Conservation (phyloP, 2,888 invertebrate species). For the Caenorhabditis zanzibari region DNA sequence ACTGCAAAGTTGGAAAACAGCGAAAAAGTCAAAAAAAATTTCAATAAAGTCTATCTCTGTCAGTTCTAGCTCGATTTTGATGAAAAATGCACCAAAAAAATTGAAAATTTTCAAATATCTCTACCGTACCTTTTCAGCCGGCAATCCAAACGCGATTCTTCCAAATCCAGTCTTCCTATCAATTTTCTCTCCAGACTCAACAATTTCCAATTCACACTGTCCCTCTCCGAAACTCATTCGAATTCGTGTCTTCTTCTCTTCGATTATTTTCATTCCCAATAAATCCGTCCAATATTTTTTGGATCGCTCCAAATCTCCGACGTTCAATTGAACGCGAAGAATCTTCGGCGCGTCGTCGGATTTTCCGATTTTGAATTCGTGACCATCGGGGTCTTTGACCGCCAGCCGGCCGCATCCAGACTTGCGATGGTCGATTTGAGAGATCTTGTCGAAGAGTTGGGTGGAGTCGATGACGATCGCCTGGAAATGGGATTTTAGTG, state of each 20-base stretch:
- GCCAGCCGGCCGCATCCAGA: constrained; percentile 84
- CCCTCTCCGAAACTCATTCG: constrained; percentile 69
- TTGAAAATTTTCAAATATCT: too few species aligned
- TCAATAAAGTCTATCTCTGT: too few species aligned
- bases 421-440: constrained; percentile 46
- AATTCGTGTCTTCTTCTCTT: constrained; percentile 84
- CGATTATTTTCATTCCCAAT: constrained; percentile 89
- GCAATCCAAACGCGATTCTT: constrained; percentile 94
- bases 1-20: too few species aligned
- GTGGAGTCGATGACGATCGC: constrained; percentile 91
- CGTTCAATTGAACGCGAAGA: constrained; percentile 89
- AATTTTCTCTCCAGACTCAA: constrained; percentile 85
- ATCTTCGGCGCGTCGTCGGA: constrained; percentile 89
- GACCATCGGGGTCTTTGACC: constrained; percentile 93
- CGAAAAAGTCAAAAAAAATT: too few species aligned
- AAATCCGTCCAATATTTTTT: constrained; percentile 91
- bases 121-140: constrained; percentile 84
- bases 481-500: constrained; percentile 75
- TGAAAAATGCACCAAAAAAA: too few species aligned
- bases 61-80: too few species aligned
- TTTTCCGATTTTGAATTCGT: constrained; percentile 90
- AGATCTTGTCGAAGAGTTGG: constrained; percentile 85
- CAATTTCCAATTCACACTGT: constrained; percentile 88
- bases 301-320: constrained; percentile 89
- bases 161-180: constrained; percentile 93